phyloP scores from a whole-genome alignment of 2,797 vertebrate species.

The Iguana delicatissima region DNA sequence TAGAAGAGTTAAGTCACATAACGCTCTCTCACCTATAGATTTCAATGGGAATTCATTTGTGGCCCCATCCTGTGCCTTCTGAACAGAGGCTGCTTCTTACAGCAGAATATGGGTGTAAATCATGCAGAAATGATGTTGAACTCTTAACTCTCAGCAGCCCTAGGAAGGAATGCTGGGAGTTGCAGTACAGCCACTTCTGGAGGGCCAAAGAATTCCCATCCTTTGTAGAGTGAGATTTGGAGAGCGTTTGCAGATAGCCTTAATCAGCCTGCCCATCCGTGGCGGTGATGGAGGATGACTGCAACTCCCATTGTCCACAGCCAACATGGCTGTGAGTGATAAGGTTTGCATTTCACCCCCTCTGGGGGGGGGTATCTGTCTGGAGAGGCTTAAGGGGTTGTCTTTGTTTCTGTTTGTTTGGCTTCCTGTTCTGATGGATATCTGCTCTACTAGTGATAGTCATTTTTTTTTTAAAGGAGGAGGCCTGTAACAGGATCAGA shows the following conservation, averaged over 20 bases:
- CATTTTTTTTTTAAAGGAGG: not conserved
- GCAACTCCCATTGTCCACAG: too few relatives aligned
- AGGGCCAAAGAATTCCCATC: not conserved
- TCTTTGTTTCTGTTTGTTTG: not conserved
- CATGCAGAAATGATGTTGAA: not conserved
- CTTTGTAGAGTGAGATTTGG: not conserved
- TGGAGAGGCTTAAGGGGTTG: not conserved
- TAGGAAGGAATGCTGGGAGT: too few relatives aligned
- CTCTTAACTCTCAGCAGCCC: too few relatives aligned
- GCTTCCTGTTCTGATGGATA: not conserved
- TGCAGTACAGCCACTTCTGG: not conserved
- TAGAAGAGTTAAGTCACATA: not conserved
- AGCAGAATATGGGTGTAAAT: not conserved
- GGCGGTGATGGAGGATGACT: too few relatives aligned
- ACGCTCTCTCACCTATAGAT: not conserved
- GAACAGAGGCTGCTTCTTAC: too few relatives aligned
- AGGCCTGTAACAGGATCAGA: too few relatives aligned
- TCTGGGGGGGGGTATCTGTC: not conserved
- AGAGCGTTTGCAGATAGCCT: not conserved
- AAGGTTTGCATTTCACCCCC: not conserved
- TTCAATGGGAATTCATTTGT: not conserved
- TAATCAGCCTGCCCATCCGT: not conserved
- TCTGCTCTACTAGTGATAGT: not conserved
- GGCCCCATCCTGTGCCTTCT: not conserved
- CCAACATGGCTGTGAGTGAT: too few relatives aligned